A percentile compares a stretch with the other conserved stretches of the same genome.
Conservation (phyloP, 2,113 vertebrate genomes). For the Cacatua alba region DNA sequence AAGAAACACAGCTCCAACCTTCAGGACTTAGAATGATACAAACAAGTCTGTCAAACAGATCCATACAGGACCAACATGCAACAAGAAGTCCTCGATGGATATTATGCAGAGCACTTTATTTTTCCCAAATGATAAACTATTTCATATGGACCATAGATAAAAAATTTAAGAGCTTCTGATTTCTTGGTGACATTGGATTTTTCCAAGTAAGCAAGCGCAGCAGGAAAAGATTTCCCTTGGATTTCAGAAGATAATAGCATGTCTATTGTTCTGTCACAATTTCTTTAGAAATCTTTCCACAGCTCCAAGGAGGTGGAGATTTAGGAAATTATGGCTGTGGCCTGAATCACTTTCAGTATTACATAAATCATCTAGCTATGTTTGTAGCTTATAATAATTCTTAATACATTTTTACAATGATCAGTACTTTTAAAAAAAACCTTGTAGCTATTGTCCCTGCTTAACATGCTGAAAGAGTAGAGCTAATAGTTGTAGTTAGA, state of each 20-base stretch:
- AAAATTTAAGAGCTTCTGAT: not conserved
- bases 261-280: not conserved
- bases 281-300: not conserved
- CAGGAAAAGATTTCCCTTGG: not conserved
- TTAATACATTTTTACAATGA: not conserved
- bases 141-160: not conserved
- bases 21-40: not conserved
- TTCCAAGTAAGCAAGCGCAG: not conserved
- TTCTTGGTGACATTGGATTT: not conserved
- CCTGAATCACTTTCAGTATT: not conserved
- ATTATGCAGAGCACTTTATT: not conserved
- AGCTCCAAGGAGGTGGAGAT: not conserved
- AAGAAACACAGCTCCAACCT: not conserved
- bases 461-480: not conserved
- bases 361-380: not conserved
- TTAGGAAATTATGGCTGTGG: not conserved
- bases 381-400: not conserved
- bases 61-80: rapidly evolving
- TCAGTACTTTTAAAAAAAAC: not conserved
- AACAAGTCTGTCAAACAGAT: not conserved
- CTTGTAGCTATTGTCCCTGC: not conserved
- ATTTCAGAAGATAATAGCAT: not conserved
- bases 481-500: not conserved
- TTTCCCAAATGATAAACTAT: not conserved
- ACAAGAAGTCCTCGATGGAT: not conserved